Conservation (phyloP, 2,113 vertebrate genomes). For the Nesogale talazaci region DNA sequence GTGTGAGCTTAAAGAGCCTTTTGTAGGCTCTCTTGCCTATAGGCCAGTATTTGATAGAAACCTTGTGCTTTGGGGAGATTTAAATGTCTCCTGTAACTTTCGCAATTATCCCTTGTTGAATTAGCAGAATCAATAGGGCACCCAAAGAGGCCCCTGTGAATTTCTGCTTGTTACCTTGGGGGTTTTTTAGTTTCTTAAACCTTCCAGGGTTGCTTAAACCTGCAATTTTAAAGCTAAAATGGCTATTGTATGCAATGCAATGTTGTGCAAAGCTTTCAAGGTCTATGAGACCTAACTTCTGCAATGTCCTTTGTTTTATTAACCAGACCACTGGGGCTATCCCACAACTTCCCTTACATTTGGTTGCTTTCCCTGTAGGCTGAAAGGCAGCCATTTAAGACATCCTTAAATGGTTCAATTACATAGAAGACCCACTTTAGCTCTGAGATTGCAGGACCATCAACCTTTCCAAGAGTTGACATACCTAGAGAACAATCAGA, state of each 20-base stretch:
- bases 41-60: slow-evolving; percentile 67
- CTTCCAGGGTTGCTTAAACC: slow-evolving; percentile 64
- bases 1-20: slow-evolving; percentile 43
- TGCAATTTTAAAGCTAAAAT: slow-evolving; percentile 68
- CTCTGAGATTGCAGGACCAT: slow-evolving; percentile 46
- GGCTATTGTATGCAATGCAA: slow-evolving; percentile 24
- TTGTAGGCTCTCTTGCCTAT: slow-evolving; percentile 35
- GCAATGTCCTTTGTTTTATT: slow-evolving; percentile 64
- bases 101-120: slow-evolving; percentile 76
- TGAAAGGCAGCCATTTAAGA: slow-evolving; percentile 59
- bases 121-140: slow-evolving; percentile 70
- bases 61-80: slow-evolving; percentile 61
- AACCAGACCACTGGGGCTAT: slow-evolving; percentile 62
- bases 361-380: slow-evolving; percentile 62
- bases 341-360: slow-evolving; percentile 28
- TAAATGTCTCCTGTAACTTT: slow-evolving; percentile 74
- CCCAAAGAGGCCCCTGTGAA: slow-evolving; percentile 69
- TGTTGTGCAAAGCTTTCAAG: slow-evolving; percentile 29
- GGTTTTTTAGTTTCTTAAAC: slow-evolving; percentile 61
- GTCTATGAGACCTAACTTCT: slow-evolving; percentile 66
- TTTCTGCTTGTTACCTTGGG: slow-evolving; percentile 62
- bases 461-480: slow-evolving; percentile 59
- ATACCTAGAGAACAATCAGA: slow-evolving; percentile 68
- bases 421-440: slow-evolving; percentile 69
- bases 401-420: slow-evolving; percentile 70